Conservation (phyloP, 2,888 invertebrate genomes). For the Onchidella celtica region DNA sequence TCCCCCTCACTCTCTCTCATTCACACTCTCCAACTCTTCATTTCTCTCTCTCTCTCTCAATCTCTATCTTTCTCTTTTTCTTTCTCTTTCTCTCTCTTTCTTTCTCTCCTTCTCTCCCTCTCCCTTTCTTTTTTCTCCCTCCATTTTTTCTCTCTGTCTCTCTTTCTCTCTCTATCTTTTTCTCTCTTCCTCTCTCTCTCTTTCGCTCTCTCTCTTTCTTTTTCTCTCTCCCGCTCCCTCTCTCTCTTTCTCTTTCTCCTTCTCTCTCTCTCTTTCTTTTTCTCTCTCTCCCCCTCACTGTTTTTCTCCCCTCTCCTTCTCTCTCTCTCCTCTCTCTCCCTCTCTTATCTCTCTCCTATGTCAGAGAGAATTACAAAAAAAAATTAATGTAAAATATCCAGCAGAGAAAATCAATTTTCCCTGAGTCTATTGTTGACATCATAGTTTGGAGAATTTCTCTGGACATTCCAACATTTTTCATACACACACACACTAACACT, state of each 20-base stretch:
- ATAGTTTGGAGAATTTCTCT: too few species aligned
- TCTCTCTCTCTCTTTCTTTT: slow-evolving; percentile 3
- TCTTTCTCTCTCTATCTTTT: background rate
- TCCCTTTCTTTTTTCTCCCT: background rate
- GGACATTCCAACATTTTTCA: too few species aligned
- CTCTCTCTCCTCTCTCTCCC: background rate
- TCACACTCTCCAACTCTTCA: background rate
- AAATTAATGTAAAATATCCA: too few species aligned
- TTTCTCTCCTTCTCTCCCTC: background rate
- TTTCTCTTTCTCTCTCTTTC: slow-evolving; percentile 9
- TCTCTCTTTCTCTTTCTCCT: slow-evolving; percentile 1
- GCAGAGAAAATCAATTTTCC: too few species aligned
- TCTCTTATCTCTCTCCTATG: background rate
- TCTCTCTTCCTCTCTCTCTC: background rate
- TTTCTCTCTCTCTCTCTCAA: too few species aligned
- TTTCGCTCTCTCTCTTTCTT: too few species aligned
- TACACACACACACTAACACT: too few species aligned
- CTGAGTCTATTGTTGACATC: too few species aligned
- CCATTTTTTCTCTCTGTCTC: too few species aligned
- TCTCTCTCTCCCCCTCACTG: background rate
- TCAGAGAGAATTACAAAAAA: too few species aligned
- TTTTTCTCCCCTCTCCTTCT: background rate
- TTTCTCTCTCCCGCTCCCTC: too few species aligned
- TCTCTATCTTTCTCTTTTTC: background rate
- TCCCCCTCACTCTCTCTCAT: background rate